Evolutionary conservation across 2,113 vertebrate species (phyloP), one percentile per base, ranked within the genome.

Genomic region (Perca fluviatilis): DNA sequence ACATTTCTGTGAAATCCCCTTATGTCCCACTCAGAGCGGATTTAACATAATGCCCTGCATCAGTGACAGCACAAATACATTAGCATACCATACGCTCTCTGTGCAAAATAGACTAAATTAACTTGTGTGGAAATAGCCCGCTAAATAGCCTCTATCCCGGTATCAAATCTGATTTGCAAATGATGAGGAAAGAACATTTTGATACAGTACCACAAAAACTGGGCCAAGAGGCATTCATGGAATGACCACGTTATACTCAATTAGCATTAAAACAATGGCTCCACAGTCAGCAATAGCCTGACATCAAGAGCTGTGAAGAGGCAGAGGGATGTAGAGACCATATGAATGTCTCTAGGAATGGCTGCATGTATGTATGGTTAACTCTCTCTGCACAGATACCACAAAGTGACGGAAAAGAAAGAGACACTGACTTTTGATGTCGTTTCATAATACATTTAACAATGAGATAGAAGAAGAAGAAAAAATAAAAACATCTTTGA

Each of bases 261-360:
- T 94, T 92, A 93, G 80, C 85, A 88, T 85, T 77, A 88, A 93
- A 90, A 94, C 89, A 95, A 93, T 86, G 87, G 77, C 65, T 79
- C 86, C 77, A 88, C 83, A 93, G 90, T 91, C 33, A 70, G 70
- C 83, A 81, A 49, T 43, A 75, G 79, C 63, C 43, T 27, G 62
- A 82, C 75, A 86, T 84, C 63, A 72, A 43, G 46, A 82, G 78
- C 69, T 84, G 66, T 75, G 75, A 74, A 53, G 74, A 84, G 60
- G 61, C 43, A 80, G 43, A 71, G 64, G 53, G 61, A 54, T 13
- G 49, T 46, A 36, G 25, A 23, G 23, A 23, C 63, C n/a, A 10
- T 57, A 23, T 80, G 10, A 13, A 27, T 61, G 54, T 19, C 27
- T 61, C 58, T 60, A 6, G 18, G 18, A 54, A 54, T 10, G 19